Conservation (phyloP, 2,113 vertebrate genomes). For the Stigmatopora nigra region DNA sequence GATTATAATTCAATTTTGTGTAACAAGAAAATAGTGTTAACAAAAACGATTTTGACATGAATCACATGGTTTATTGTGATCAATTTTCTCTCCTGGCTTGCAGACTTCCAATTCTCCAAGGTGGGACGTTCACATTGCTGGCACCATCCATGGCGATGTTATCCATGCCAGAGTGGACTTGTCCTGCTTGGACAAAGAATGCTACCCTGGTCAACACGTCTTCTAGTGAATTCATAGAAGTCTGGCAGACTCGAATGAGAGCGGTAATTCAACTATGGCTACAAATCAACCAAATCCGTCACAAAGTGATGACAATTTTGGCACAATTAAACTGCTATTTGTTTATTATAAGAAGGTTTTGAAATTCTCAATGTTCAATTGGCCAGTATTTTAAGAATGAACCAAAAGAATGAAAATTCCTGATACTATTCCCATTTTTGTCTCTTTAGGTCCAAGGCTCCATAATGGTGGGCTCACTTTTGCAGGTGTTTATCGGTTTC, state of each 20-base stretch:
- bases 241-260: constrained; percentile 89
- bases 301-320: neutral
- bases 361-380: neutral
- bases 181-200: constrained; percentile 88
- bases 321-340: neutral
- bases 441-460: constrained; percentile 84
- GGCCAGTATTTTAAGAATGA: neutral
- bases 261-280: constrained; percentile 70
- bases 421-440: constrained; percentile 4
- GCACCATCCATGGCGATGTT: constrained; percentile 87
- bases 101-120: constrained; percentile 93
- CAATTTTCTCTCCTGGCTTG: constrained; percentile 2
- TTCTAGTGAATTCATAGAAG: constrained; percentile 75
- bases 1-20: too few relatives aligned
- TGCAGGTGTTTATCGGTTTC: constrained; percentile 89
- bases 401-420: neutral
- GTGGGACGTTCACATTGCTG: constrained; percentile 85
- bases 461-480: constrained; percentile 86
- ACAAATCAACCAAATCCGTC: neutral
- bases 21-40: neutral
- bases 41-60: neutral
- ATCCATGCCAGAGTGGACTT: constrained; percentile 85
- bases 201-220: constrained; percentile 78
- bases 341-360: neutral
- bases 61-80: neutral